Evolutionary conservation across 2,797 vertebrate genomes (phyloP).

Genomic region (Anolis apletophallus): DNA sequence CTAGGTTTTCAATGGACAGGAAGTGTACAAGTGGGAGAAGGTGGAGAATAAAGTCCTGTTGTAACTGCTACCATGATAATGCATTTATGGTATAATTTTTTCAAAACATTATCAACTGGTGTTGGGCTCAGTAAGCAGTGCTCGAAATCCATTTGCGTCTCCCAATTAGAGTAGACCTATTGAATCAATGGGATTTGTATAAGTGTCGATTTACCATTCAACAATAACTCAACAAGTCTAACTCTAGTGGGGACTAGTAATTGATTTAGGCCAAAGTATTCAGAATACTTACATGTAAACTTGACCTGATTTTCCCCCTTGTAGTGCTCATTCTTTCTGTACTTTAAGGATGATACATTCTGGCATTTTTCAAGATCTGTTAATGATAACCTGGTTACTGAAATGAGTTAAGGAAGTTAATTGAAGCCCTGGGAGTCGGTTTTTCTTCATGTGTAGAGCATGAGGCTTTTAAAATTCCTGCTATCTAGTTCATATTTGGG

Average conservation of each 20-base stretch:
- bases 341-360: not conserved
- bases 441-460: not conserved
- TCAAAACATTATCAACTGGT: not conserved
- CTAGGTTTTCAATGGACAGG: no score
- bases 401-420: constrained; percentile 9
- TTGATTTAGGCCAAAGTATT: not conserved
- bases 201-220: no score
- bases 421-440: not conserved
- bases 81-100: not conserved
- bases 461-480: constrained; percentile 17
- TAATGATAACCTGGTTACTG: constrained; percentile 6
- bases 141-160: no score
- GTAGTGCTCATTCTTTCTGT: not conserved
- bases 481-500: constrained; percentile 29
- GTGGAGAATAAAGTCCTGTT: no score
- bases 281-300: not conserved
- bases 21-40: no score
- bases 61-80: no score
- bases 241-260: no score
- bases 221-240: no score
- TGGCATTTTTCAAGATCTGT: not conserved
- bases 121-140: not conserved
- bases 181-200: no score
- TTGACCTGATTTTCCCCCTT: not conserved
- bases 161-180: no score